These are phyloP conservation scores for Mactra quadrangularis DNA, from an alignment of 1,140 invertebrate species.

Conservation along the genomic window DNA sequence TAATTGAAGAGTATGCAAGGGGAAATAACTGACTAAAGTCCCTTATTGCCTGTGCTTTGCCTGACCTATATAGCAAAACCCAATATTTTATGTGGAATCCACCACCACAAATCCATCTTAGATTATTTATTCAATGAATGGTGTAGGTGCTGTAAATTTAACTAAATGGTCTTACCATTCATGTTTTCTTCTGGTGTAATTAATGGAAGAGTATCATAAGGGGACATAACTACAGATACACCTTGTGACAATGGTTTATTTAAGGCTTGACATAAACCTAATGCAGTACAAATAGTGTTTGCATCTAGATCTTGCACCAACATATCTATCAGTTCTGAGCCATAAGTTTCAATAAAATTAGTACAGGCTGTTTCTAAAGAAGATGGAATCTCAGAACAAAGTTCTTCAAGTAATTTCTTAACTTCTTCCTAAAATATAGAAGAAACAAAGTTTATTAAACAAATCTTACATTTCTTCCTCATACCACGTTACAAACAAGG, in stretches of 20 bases:
- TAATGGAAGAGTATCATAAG: constrained; percentile 49
- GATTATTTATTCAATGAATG: no score
- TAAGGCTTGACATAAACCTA: constrained; percentile 86
- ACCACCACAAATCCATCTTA: no score
- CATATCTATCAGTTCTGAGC: constrained; percentile 89
- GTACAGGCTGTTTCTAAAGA: constrained; percentile 88
- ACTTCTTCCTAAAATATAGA: constrained; percentile 82
- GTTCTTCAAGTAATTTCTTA: constrained; percentile 88
- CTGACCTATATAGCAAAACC: no score
- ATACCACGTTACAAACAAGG: no score
- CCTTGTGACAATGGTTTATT: not conserved
- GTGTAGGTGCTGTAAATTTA: no score
- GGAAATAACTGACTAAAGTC: no score
- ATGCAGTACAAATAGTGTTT: constrained; percentile 87
- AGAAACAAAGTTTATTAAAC: no score
- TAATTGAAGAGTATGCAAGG: no score
- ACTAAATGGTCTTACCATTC: constrained; percentile 13
- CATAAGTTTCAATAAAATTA: constrained; percentile 91
- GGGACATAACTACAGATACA: constrained; percentile 25
- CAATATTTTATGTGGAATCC: no score
- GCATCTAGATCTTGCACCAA: constrained; percentile 89
- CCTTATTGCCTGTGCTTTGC: no score
- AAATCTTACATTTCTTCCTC: no score
- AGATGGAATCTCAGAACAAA: constrained; percentile 90
- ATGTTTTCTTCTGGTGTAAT: not conserved